Percentiles rank a stretch among this genome's conserved stretches.
Evolutionary conservation across 2,113 vertebrate species (phyloP).

Genomic region (Taurulus bubalis): DNA sequence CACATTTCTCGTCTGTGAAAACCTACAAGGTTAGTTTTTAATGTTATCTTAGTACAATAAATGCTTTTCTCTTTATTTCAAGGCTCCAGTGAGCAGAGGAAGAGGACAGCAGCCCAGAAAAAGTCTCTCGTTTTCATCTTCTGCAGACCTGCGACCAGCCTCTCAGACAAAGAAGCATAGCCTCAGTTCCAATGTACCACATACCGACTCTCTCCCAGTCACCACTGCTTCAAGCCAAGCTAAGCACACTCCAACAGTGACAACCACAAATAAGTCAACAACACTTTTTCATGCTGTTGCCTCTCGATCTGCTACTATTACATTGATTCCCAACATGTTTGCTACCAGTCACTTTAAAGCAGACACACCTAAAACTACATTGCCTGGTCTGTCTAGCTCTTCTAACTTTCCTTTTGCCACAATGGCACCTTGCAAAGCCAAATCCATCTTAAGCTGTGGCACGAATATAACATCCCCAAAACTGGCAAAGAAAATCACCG

Average conservation of each 20-base stretch:
- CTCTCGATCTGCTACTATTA: constrained; percentile 53
- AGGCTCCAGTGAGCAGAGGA: constrained; percentile 65
- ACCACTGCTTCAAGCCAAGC: constrained; percentile 1
- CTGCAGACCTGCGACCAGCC: constrained; percentile 22
- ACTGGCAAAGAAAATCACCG: constrained; percentile 12
- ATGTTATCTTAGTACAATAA: neutral
- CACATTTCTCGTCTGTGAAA: neutral
- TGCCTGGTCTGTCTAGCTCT: constrained; percentile 11
- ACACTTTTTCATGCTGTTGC: constrained; percentile 68
- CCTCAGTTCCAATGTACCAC: neutral
- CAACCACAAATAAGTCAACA: constrained; percentile 25
- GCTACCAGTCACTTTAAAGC: constrained; percentile 32
- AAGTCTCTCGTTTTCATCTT: constrained; percentile 34
- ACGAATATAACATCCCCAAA: constrained; percentile 4
- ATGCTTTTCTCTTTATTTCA: constrained; percentile 10
- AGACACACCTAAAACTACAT: neutral
- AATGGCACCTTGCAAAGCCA: constrained; percentile 4
- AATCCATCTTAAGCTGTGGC: constrained; percentile 16
- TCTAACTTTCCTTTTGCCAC: neutral
- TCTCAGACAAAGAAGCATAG: constrained; percentile 39
- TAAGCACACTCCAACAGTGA: constrained; percentile 12
- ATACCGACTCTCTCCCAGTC: constrained; percentile 14
- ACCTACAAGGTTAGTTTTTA: neutral
- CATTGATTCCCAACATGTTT: constrained; percentile 33
- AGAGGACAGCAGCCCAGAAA: constrained; percentile 50